Evolutionary conservation across 2,113 vertebrate genomes (phyloP), one percentile per base, ranked within the genome.

Genomic region (Talpa occidentalis): DNA sequence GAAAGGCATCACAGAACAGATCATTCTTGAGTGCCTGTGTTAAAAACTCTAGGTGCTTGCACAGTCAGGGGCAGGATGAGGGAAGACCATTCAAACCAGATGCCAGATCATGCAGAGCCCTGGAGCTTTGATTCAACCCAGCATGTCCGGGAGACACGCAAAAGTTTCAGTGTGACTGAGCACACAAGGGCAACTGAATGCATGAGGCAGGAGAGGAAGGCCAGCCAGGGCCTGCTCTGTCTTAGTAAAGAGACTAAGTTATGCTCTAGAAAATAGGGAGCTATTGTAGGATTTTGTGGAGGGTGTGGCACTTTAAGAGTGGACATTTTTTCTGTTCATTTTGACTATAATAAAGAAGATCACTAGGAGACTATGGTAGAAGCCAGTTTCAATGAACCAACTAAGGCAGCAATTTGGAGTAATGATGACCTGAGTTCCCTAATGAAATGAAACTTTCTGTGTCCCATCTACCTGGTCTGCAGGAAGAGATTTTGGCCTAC

Each of bases 21-120:
- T 28, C 2, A n/a, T 52, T 79, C 54, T 32, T 74, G 72, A 77
- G 47, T 24, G 22, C 7, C 22, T 32, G 0, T 32, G 22, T 66
- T 76, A 28, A 80, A 32, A 70, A 35, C 67, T 70, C 35, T 8
- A 54, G 74, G n/a, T 44, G 14, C 67, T 59, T 93, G 3, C 35
- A 85, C 35, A 37, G 24, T 4, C 15, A 60, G 28, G 22, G 69
- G 3, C 0, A 0, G 2, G 32, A 2, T 28, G 17, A 21, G 30
- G 24, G 35, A 35, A 80, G 40, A 4, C 6, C 59, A 22, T 42
- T 49, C 3, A 9, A 73, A 28, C 7, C 0, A 66, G 67, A 81
- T 10, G 40, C 3, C 26, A 3, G 15, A 67, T 35, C 15, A 37
- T 2, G 40, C 49, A 66, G 26, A 72, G 40, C 7, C 24, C 56